These are phyloP conservation scores for Falco columbarius DNA, from an alignment of 2,797 vertebrate genomes.

Conservation along the genomic window DNA sequence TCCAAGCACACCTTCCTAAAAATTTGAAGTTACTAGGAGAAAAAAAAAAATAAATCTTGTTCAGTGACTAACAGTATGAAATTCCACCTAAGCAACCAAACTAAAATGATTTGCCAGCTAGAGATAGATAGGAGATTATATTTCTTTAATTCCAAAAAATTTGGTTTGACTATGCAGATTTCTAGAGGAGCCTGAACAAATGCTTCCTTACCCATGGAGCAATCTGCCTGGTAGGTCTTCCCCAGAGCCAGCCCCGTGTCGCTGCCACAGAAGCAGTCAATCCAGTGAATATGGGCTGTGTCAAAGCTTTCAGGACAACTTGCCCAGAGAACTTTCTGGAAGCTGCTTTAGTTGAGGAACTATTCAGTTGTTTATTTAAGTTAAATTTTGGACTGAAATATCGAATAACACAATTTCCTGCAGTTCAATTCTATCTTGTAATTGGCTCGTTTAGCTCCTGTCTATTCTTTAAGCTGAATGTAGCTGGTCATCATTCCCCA, in stretches of 20 bases:
- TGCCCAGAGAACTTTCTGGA: background rate
- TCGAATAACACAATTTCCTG: background rate
- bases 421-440: background rate
- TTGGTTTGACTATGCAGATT: background rate
- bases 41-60: background rate
- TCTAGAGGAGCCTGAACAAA: fast-evolving
- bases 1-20: background rate
- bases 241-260: background rate
- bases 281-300: background rate
- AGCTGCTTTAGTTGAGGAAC: background rate
- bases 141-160: background rate
- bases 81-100: background rate
- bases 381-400: background rate
- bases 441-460: background rate
- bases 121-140: background rate
- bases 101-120: background rate
- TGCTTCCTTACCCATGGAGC: background rate
- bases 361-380: background rate
- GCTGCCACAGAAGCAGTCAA: background rate
- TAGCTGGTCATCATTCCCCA: background rate
- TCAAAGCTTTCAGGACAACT: background rate
- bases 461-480: background rate
- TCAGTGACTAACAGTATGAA: background rate
- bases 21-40: background rate
- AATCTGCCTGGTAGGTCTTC: background rate